These are phyloP conservation scores for Kryphioiulus occultus DNA, from an alignment of 2,888 invertebrate species.

Conservation along the genomic window DNA sequence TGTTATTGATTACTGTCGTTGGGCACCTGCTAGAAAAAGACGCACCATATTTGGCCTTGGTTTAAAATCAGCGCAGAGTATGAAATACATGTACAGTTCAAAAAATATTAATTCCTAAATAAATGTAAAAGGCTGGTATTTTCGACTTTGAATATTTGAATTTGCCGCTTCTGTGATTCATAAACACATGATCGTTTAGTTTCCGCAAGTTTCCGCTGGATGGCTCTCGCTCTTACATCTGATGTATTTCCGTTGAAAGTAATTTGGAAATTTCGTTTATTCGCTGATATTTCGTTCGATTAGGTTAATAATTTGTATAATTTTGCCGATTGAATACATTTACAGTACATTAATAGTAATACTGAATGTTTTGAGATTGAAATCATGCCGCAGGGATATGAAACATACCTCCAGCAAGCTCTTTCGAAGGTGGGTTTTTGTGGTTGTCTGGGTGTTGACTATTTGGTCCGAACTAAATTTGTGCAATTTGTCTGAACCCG, in stretches of 20 bases:
- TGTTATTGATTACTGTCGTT: too few relatives aligned
- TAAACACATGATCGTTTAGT: background rate
- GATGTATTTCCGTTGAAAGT: conserved; percentile 22
- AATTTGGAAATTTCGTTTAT: conserved; percentile 33
- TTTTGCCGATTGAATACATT: background rate
- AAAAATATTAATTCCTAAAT: too few relatives aligned
- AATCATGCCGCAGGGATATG: conserved; percentile 49
- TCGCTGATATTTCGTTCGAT: background rate
- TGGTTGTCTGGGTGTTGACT: background rate
- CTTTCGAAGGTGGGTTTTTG: conserved; percentile 49
- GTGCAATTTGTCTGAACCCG: background rate
- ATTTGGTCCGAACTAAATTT: background rate
- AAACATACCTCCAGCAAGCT: conserved; percentile 51
- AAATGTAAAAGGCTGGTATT: too few relatives aligned
- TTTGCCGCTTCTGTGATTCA: background rate
- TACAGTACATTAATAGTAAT: background rate
- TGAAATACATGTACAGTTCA: too few relatives aligned
- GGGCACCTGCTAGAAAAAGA: too few relatives aligned
- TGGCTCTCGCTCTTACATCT: background rate
- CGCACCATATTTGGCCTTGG: too few relatives aligned
- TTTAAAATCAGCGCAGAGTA: too few relatives aligned
- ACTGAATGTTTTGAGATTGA: conserved; percentile 28
- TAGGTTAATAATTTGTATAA: conserved; percentile 4
- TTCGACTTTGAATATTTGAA: background rate
- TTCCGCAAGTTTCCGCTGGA: background rate